Conservation (phyloP, 2,113 vertebrate genomes). For the Atractosteus spatula region DNA sequence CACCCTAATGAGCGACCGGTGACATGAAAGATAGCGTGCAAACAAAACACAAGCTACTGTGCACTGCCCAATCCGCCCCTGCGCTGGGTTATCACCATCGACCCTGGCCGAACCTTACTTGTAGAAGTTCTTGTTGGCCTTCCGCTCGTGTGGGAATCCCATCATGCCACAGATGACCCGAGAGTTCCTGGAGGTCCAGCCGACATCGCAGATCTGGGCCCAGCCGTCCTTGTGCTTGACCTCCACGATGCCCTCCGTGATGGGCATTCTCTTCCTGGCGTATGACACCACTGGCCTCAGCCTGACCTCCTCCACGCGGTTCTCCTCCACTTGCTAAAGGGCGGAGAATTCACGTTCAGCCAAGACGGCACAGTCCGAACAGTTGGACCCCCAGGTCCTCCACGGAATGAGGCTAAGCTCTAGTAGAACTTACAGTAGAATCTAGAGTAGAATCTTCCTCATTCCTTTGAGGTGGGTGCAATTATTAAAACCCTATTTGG, state of each 20-base stretch:
- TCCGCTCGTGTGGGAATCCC: slow-evolving; percentile 88
- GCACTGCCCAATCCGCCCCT: no score
- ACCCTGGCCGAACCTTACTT: slow-evolving; percentile 65
- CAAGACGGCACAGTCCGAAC: neutral
- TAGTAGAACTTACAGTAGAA: neutral
- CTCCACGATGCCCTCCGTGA: slow-evolving; percentile 87
- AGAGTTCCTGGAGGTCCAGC: slow-evolving; percentile 83
- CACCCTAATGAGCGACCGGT: no score
- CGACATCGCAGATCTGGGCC: slow-evolving; percentile 84
- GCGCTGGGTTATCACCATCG: no score
- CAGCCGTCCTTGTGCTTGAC: slow-evolving; percentile 78
- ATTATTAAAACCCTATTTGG: no score
- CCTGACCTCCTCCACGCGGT: slow-evolving; percentile 82
- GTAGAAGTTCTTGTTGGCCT: slow-evolving; percentile 92
- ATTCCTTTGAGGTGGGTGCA: no score
- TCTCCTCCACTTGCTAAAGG: slow-evolving; percentile 67
- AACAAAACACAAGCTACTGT: no score
- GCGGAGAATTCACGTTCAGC: neutral
- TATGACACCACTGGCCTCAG: slow-evolving; percentile 69
- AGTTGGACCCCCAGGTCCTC: neutral
- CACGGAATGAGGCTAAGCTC: neutral
- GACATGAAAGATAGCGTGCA: no score
- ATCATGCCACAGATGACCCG: slow-evolving; percentile 90
- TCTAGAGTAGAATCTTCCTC: no score
- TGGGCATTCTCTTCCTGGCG: slow-evolving; percentile 65